phyloP scores from a whole-genome alignment of 2,113 vertebrate species.

The Fulica atra region DNA sequence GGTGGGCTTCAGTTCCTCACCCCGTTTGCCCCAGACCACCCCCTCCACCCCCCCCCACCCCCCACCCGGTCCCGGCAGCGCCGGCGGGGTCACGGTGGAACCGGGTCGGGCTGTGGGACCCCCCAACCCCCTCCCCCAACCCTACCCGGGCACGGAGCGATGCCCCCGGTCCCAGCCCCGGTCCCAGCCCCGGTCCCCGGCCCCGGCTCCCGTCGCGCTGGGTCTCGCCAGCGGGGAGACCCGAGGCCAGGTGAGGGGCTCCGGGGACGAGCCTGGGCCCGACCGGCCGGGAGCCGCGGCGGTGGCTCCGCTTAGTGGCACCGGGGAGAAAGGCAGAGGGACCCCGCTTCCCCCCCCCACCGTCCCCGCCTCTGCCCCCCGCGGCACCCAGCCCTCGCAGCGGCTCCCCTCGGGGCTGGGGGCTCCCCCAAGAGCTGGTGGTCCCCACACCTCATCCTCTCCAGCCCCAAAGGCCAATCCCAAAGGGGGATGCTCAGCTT shows the following conservation, averaged over 20 bases:
- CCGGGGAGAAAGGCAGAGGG: background rate
- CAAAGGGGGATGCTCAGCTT: rapidly evolving
- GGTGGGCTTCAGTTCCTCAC: background rate
- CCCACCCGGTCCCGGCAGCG: background rate
- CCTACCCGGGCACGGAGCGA: background rate
- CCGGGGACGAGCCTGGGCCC: background rate
- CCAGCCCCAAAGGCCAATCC: background rate
- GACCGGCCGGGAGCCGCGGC: background rate
- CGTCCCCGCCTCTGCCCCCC: background rate
- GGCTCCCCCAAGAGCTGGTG: too few species aligned
- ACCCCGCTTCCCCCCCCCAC: background rate
- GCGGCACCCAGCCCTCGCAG: background rate
- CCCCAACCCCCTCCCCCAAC: background rate
- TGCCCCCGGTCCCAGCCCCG: background rate
- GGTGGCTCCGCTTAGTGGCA: conserved; percentile 37
- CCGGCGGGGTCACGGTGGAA: background rate
- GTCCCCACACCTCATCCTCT: background rate
- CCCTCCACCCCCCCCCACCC: too few species aligned
- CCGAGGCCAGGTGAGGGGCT: background rate
- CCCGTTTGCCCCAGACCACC: too few species aligned
- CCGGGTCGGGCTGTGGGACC: too few species aligned
- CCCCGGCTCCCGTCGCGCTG: background rate
- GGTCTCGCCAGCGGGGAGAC: background rate
- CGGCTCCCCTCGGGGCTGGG: too few species aligned
- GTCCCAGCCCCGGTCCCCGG: background rate